Conservation (phyloP, 2,888 invertebrate genomes). For the Megamerina dolium region DNA sequence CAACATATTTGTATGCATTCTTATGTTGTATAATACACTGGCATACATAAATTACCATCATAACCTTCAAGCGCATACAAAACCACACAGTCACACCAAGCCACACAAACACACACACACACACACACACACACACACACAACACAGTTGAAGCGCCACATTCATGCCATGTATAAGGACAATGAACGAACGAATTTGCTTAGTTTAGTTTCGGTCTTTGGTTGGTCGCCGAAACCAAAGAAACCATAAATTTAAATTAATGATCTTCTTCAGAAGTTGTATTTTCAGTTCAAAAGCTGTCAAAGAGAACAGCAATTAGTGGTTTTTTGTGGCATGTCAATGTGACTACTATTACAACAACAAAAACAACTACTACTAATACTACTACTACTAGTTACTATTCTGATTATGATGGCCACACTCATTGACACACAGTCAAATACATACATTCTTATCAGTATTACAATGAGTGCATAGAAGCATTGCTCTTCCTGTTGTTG, state of each 20-base stretch:
- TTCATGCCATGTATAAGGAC: not conserved
- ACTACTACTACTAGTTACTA: not conserved
- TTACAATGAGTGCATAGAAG: too few relatives aligned
- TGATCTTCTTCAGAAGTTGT: slow-evolving; percentile 29
- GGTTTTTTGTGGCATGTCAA: slow-evolving; percentile 10
- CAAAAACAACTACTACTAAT: slow-evolving; percentile 1
- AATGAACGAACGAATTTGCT: not conserved
- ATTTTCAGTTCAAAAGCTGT: slow-evolving; percentile 6
- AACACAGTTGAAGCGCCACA: not conserved
- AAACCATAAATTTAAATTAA: slow-evolving; percentile 46
- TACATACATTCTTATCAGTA: too few relatives aligned
- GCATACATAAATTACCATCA: too few relatives aligned
- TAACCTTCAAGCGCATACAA: not conserved
- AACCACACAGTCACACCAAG: not conserved
- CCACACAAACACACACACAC: not conserved
- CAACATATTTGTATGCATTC: too few relatives aligned
- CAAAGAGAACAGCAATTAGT: slow-evolving; percentile 18
- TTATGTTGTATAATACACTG: too few relatives aligned
- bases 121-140: not conserved
- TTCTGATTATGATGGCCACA: not conserved
- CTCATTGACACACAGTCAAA: too few relatives aligned
- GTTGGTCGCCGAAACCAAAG: slow-evolving; percentile 1
- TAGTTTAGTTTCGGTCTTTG: not conserved
- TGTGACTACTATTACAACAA: slow-evolving; percentile 1
- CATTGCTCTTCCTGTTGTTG: too few relatives aligned